Base-by-base conservation (phyloP, 2,113 vertebrate species). In the Turdus rufiventris region DNA sequence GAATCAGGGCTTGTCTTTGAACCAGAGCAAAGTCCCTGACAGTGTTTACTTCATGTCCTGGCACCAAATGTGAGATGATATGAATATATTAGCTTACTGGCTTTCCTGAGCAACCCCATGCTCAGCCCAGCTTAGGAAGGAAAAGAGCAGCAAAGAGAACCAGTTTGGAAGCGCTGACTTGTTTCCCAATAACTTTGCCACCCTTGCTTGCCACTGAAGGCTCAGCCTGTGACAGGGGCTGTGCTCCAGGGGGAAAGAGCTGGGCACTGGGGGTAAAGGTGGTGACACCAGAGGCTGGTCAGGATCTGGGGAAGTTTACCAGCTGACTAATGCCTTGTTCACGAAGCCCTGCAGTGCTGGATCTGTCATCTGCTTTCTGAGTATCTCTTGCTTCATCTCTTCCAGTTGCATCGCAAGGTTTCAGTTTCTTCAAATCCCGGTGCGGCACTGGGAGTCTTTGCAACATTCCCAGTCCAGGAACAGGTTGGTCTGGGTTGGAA, bases 1-100 rank as follows among this genome's bases (percentile, higher is more conserved):
- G 82, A 97, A 97, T 65, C 73, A 95, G 60, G 66, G 68, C 72
- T 91, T 25, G 77, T 88, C 95, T 97, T 96, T 96, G 96, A 97
- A 96, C 88, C 10, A 2, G 75, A 93, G 93, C 28, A 4, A 94
- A 92, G 93, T 92, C 77, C 66, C 93, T 96, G 97, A 96, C 38
- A 20, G 91, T 94, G 92, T 94, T 94, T 96, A 96, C 91, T 94
- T 96, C 95, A 90, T 58, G 93, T 78, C 88, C 94, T 96, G 91
- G 91, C 92, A 85, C 73, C 75, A 95, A 97, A 95, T 72, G 86
- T 54, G 79, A 92, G 91, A 87, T 90, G 95, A 97, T 83, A 95
- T 42, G 94, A 96, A 96, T 96, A 88, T 28, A 94, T 95, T 76
- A 90, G 34, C 88, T 94, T 86, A 25, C 85, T 96, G 96, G 61